Evolutionary conservation across 2,888 invertebrate species (phyloP).

Genomic region (Plutella xylostella): DNA sequence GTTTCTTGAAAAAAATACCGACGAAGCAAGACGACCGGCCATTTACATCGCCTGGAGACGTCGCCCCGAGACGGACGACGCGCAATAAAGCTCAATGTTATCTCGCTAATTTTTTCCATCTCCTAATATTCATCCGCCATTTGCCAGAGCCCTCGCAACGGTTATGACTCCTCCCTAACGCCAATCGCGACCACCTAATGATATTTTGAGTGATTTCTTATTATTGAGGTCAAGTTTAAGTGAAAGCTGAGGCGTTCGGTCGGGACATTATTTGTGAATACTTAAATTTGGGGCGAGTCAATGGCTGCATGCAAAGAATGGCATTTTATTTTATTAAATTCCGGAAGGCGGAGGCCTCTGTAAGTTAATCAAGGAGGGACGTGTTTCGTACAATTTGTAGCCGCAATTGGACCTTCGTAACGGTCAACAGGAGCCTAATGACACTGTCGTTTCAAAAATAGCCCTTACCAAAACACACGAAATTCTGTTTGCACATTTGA

Average conservation of each 20-base stretch:
- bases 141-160: not conserved
- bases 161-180: not conserved
- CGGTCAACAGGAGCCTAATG: slow-evolving; percentile 38
- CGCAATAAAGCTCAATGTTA: slow-evolving; percentile 6
- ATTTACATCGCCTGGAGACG: not conserved
- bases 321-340: slow-evolving; percentile 47
- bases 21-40: not conserved
- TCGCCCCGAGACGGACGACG: slow-evolving; percentile 3
- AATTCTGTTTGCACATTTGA: too few relatives aligned
- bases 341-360: slow-evolving; percentile 30
- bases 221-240: not conserved
- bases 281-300: not conserved
- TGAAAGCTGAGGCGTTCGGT: not conserved
- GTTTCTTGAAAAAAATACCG: not conserved
- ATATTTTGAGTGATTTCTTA: not conserved
- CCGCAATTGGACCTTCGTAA: slow-evolving; percentile 51
- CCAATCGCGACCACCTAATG: not conserved
- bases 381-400: slow-evolving; percentile 51
- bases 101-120: slow-evolving; percentile 37
- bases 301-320: slow-evolving; percentile 26
- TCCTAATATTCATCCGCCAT: slow-evolving; percentile 21
- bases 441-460: slow-evolving; percentile 30
- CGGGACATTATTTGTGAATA: not conserved
- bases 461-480: not conserved
- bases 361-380: slow-evolving; percentile 52